Percentiles rank a stretch among this genome's conserved stretches.
Conservation (phyloP, 2,113 vertebrate genomes). For the Odocoileus hemionus region DNA sequence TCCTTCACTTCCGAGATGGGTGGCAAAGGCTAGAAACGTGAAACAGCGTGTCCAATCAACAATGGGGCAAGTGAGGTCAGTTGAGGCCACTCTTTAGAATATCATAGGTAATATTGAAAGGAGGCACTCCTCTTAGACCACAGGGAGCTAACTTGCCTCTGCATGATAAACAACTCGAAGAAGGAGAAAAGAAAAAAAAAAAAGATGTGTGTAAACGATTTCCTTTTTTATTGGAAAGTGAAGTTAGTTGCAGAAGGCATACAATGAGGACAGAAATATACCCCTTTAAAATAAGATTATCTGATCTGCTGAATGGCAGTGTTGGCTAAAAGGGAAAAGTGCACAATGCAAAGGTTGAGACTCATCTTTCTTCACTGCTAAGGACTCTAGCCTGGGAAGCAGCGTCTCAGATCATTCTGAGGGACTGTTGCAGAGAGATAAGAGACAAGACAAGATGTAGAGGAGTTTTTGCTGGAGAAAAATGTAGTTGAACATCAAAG, state of each 20-base stretch:
- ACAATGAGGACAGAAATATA: neutral
- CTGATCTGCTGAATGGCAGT: neutral
- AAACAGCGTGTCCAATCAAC: accelerated
- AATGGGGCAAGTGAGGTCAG: neutral
- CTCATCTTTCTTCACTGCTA: too few species aligned
- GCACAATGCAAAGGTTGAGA: neutral
- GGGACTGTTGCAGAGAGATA: neutral
- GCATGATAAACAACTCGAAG: neutral
- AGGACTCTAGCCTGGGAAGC: neutral
- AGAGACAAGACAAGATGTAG: neutral
- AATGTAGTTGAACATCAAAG: neutral
- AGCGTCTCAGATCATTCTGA: neutral
- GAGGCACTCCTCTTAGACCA: too few species aligned
- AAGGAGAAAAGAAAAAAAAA: neutral
- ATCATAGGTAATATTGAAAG: accelerated
- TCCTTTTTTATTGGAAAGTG: neutral
- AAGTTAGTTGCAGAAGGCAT: neutral
- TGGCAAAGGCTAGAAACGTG: accelerated
- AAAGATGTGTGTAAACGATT: neutral
- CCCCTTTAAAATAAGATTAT: neutral
- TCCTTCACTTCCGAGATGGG: accelerated
- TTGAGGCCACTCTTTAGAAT: accelerated
- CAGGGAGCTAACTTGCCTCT: neutral
- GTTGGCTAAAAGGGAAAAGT: neutral
- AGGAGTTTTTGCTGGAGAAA: neutral